Base-by-base conservation (phyloP, 2,888 invertebrate species). In the Norana najaformis region DNA sequence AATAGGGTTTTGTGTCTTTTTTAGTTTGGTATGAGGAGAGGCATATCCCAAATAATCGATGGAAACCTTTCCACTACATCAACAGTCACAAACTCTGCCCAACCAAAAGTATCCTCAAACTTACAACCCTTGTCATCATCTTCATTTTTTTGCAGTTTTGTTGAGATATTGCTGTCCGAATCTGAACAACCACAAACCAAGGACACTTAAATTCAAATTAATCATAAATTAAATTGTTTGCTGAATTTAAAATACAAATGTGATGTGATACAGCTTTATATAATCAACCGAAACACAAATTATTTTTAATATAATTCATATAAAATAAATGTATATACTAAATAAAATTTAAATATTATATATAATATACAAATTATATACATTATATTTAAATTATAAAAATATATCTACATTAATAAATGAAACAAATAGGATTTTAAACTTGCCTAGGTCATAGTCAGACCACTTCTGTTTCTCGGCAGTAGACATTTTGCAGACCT, bases 51-150 rank as follows among this genome's bases (percentile, higher is more conserved):
- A 6, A 85, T 85, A 37, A 20, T 20, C 35, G 2, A 36, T 0
- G 36, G 35, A 36, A 13, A 36, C 34, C 14, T 35, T 36, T 36
- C 34, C 34, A 83, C 5, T 14, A 83, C 53, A 83, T 18, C 34
- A 36, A 36, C 34, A 83, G 35, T 85, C 85, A 36, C 85, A 85
- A 37, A 36, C 37, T 85, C 36, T 20, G 36, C 35, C 35, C 18
- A 23, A 35, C 36, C 85, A n/a, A 35, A 85, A 35, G 3, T 23
- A 35, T 37, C 18, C 35, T 85, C 35, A 85, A 36, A 85, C 85
- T 85, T 85, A 85, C 85, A 85, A 35, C 35, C 36, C 37, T 85
- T 85, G 37, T 85, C 85, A 85, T 85, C 85, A 85, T 85, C 85
- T 85, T 85, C 85, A 37, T 20, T 35, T 85, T 85, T 85, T 8